These are phyloP conservation scores for Gymnocheta viridis DNA, from an alignment of 2,888 invertebrate species.

Conservation along the genomic window DNA sequence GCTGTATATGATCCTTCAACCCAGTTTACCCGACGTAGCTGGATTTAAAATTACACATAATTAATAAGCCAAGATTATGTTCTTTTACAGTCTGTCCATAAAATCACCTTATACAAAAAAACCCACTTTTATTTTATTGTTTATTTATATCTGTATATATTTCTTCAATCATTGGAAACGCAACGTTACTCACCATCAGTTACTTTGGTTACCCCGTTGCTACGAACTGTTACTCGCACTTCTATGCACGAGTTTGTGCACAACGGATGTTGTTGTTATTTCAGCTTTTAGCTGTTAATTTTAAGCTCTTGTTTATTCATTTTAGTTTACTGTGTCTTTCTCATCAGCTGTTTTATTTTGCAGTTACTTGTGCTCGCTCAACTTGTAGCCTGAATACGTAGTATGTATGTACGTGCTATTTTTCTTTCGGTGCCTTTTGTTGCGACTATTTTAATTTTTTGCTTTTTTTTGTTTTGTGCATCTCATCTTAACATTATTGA, in stretches of 20 bases:
- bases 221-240: constrained; percentile 39
- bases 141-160: constrained; percentile 20
- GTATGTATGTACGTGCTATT: not conserved
- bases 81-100: not conserved
- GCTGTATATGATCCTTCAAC: no score
- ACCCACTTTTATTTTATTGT: constrained; percentile 40
- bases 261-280: not conserved
- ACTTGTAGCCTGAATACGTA: constrained; percentile 1
- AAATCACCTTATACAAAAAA: constrained; percentile 13
- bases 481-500: not conserved
- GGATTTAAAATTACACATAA: no score
- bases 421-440: not conserved
- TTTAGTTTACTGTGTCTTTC: constrained; percentile 5
- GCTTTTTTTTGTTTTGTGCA: not conserved
- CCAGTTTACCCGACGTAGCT: no score
- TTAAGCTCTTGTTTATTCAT: constrained; percentile 43
- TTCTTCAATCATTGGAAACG: constrained; percentile 34
- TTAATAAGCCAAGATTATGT: not conserved
- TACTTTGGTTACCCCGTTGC: constrained; percentile 64
- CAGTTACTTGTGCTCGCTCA: constrained; percentile 37
- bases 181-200: constrained; percentile 61
- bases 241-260: not conserved
- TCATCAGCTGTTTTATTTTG: constrained; percentile 43
- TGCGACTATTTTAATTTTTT: not conserved
- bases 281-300: constrained; percentile 15